Conservation (phyloP, 2,888 invertebrate species). For the Spicauda simplicius region DNA sequence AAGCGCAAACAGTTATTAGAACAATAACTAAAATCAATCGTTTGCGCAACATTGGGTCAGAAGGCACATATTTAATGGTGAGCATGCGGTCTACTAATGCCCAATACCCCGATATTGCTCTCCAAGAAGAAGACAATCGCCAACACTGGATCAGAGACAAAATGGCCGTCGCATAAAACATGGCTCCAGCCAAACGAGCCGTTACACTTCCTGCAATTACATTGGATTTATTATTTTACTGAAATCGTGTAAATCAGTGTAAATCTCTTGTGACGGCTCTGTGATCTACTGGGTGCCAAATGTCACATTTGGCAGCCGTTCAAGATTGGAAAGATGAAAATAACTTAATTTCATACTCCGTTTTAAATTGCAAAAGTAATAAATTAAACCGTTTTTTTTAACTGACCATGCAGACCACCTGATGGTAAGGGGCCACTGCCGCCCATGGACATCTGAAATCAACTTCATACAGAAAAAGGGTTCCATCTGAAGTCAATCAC, state of each 20-base stretch:
- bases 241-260: not conserved
- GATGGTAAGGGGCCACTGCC: too few species aligned
- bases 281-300: too few species aligned
- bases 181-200: constrained; percentile 64
- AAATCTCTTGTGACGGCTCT: too few species aligned
- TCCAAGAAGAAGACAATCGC: constrained; percentile 55
- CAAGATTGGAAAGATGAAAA: too few species aligned
- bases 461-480: too few species aligned
- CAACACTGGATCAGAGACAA: constrained; percentile 58
- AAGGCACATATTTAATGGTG: constrained; percentile 49
- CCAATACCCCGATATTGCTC: constrained; percentile 52
- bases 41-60: constrained; percentile 52
- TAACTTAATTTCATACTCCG: too few species aligned
- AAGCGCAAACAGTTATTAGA: constrained; percentile 49
- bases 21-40: constrained; percentile 50
- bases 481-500: too few species aligned
- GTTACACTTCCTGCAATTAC: constrained; percentile 58
- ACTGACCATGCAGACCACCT: too few species aligned
- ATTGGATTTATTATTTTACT: not conserved
- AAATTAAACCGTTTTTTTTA: too few species aligned
- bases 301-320: too few species aligned
- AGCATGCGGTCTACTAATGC: constrained; percentile 52
- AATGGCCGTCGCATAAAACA: constrained; percentile 64
- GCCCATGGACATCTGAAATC: too few species aligned
- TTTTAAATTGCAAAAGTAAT: too few species aligned